Evolutionary conservation across 2,888 invertebrate species (phyloP).

Genomic region (Drosophila niveifrons): DNA sequence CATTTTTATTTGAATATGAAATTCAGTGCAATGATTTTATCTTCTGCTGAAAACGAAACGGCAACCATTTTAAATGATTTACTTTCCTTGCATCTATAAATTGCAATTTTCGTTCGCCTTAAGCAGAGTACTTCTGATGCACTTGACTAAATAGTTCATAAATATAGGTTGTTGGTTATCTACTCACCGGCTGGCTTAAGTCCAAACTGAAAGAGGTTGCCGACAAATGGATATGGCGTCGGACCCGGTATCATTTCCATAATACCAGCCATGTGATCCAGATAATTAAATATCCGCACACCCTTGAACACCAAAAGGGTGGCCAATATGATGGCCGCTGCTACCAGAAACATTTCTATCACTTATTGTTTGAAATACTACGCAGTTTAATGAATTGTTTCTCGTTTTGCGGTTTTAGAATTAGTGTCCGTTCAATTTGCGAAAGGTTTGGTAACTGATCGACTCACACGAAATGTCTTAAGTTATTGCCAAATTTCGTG

Average conservation of each 20-base stretch:
- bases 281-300: slow-evolving; percentile 76
- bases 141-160: slow-evolving; percentile 61
- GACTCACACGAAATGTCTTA: slow-evolving; percentile 21
- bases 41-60: slow-evolving; percentile 10
- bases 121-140: not conserved
- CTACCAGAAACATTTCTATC: slow-evolving; percentile 69
- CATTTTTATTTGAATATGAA: slow-evolving; percentile 11
- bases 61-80: not conserved
- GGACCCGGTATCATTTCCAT: slow-evolving; percentile 84
- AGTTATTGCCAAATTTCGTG: slow-evolving; percentile 27
- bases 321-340: slow-evolving; percentile 65
- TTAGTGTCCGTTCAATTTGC: slow-evolving; percentile 28
- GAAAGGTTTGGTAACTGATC: slow-evolving; percentile 27
- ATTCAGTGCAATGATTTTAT: not conserved
- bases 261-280: slow-evolving; percentile 82
- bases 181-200: slow-evolving; percentile 78
- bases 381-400: not conserved
- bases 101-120: not conserved
- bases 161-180: slow-evolving; percentile 57
- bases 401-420: not conserved
- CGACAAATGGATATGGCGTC: slow-evolving; percentile 81
- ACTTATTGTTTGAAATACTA: not conserved
- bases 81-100: not conserved
- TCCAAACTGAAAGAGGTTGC: slow-evolving; percentile 82
- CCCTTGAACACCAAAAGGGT: slow-evolving; percentile 78